Percentiles rank a stretch among this genome's conserved stretches.
These are phyloP conservation scores for Spodoptera frugiperda DNA, from an alignment of 1,140 invertebrate genomes.

Conservation along the genomic window DNA sequence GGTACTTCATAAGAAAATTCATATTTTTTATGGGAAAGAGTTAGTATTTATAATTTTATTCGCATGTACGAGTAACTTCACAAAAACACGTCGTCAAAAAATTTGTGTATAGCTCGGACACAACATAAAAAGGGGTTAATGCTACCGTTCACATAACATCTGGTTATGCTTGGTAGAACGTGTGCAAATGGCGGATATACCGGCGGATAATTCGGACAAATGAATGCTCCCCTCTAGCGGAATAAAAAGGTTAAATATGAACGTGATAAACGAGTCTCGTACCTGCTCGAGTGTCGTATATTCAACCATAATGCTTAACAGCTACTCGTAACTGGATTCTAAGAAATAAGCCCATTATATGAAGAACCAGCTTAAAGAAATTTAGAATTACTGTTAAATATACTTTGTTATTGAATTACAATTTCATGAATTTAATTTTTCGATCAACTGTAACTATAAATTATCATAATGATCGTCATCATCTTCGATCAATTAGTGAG, in stretches of 20 bases:
- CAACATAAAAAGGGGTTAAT: constrained; percentile 20
- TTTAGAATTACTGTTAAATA: too few relatives aligned
- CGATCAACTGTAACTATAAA: too few relatives aligned
- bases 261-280: constrained; percentile 24
- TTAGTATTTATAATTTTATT: too few relatives aligned
- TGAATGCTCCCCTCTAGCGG: constrained; percentile 29
- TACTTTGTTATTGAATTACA: too few relatives aligned
- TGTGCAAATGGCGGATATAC: constrained; percentile 14
- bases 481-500: too few relatives aligned
- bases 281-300: neutral
- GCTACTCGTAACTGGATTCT: too few relatives aligned
- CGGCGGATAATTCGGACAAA: constrained; percentile 35
- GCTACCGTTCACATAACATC: constrained; percentile 30
- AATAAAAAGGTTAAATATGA: constrained; percentile 33
- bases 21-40: too few relatives aligned
- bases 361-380: too few relatives aligned
- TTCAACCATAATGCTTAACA: neutral
- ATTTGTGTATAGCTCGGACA: neutral
- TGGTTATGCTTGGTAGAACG: constrained; percentile 24
- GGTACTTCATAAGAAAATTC: too few relatives aligned
- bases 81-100: neutral
- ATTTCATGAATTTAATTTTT: too few relatives aligned
- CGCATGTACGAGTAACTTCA: neutral
- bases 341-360: too few relatives aligned
- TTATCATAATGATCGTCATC: too few relatives aligned